Evolutionary conservation across 2,113 vertebrate genomes (phyloP), one percentile per base, ranked within the genome.

Genomic region (Xiphophorus maculatus): DNA sequence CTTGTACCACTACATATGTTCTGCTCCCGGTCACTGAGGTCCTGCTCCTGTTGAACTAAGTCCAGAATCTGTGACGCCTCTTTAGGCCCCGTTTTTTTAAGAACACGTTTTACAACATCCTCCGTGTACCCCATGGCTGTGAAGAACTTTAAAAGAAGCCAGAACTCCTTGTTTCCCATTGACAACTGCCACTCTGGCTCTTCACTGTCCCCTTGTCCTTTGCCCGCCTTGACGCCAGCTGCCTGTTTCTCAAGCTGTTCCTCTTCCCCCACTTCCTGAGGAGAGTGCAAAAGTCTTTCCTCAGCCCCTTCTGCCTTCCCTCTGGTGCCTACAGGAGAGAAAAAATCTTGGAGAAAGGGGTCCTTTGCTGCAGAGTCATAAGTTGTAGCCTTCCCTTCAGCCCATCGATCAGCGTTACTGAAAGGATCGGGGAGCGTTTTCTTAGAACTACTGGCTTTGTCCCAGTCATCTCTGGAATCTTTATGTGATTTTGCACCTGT

Each of bases 121-220:
- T 95, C 93, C 0, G 90, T 89, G 77, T 94, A 96, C 4, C 95
- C 95, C 95, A 96, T 96, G 22, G 94, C 93, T 0, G 94, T 95
- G 84, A 96, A 96, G 74, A 96, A 96, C 80, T 93, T 94, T 42
- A 96, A 61, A 25, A 93, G 91, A 48, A 95, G 94, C 69, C 85
- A 79, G 1, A 94, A 93, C 73, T 96, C 94, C 66, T 91, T 89
- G 73, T 90, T 92, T 10, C 83, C 85, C 2, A 75, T 69, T 0
- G 92, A 89, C 22, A 88, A 33, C 7, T 86, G 73, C 13, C 10
- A 0, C 4, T 86, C 66, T 25, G 44, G 62, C 6, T 78, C 84
- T 3, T 74, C 74, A 22, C 54, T 66, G 7, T 32, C 32, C 6
- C 51, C 28, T 2, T 0, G 32, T 37, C 4, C 42, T 10, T 58